Percentiles rank a stretch among this genome's conserved stretches.
phyloP scores from a whole-genome alignment of 2,113 vertebrate species.

The Acrocephalus arundinaceus region DNA sequence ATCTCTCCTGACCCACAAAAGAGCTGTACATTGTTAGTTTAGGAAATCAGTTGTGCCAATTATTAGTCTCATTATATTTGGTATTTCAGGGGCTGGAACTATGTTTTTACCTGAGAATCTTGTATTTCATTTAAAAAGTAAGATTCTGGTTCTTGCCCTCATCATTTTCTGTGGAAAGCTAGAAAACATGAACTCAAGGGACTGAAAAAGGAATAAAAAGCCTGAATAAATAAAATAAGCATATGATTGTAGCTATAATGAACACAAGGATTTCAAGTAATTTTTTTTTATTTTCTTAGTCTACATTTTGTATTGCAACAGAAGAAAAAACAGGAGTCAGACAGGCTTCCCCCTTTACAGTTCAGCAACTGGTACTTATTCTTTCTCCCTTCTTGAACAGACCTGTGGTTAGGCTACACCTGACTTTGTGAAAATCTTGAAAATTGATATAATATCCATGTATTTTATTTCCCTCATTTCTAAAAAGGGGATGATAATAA shows the following conservation, averaged over 20 bases:
- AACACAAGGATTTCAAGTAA: background rate
- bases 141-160: background rate
- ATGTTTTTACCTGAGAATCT: conserved; percentile 5
- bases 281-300: background rate
- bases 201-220: background rate
- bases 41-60: conserved; percentile 3
- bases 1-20: conserved; percentile 12
- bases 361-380: background rate
- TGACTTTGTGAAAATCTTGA: background rate
- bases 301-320: background rate
- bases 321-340: background rate
- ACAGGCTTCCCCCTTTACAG: background rate
- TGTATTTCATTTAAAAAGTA: background rate
- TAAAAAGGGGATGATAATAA: background rate
- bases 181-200: background rate
- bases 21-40: background rate
- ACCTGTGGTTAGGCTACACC: background rate
- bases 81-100: background rate
- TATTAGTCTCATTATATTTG: background rate
- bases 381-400: background rate
- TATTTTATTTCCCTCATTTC: background rate
- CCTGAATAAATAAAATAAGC: background rate
- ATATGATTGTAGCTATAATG: background rate
- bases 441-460: background rate
- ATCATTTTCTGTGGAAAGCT: background rate